phyloP scores from a whole-genome alignment of 1,140 invertebrate species.

The Cyclina sinensis region DNA sequence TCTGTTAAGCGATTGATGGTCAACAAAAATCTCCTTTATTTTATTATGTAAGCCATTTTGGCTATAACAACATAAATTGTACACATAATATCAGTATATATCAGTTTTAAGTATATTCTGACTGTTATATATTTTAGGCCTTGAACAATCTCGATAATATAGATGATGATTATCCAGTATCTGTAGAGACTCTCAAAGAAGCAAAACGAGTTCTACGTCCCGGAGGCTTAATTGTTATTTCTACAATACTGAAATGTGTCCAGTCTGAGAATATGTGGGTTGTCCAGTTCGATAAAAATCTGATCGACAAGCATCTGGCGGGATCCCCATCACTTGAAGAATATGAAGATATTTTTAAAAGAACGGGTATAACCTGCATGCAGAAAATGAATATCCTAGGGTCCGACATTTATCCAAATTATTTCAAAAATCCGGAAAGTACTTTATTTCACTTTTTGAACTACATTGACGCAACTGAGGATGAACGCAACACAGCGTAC shows the following conservation, averaged over 20 bases:
- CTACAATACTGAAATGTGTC: neutral
- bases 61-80: too few relatives aligned
- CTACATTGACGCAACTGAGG: slow-evolving; percentile 12
- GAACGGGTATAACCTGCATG: neutral
- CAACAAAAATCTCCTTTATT: too few relatives aligned
- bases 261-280: neutral
- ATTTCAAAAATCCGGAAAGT: slow-evolving; percentile 13
- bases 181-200: neutral
- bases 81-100: too few relatives aligned
- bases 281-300: neutral
- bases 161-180: neutral
- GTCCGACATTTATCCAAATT: neutral
- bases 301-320: neutral
- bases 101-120: too few relatives aligned
- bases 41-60: too few relatives aligned
- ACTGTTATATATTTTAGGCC: too few relatives aligned
- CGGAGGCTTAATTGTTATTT: neutral
- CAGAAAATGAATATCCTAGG: slow-evolving; percentile 48
- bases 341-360: neutral
- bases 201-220: neutral
- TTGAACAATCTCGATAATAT: neutral
- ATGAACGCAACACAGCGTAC: neutral
- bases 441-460: too few relatives aligned
- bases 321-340: slow-evolving; percentile 30
- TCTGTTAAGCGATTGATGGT: too few relatives aligned